These are phyloP conservation scores for Alectura lathami DNA, from an alignment of 2,113 vertebrate genomes.

Conservation along the genomic window DNA sequence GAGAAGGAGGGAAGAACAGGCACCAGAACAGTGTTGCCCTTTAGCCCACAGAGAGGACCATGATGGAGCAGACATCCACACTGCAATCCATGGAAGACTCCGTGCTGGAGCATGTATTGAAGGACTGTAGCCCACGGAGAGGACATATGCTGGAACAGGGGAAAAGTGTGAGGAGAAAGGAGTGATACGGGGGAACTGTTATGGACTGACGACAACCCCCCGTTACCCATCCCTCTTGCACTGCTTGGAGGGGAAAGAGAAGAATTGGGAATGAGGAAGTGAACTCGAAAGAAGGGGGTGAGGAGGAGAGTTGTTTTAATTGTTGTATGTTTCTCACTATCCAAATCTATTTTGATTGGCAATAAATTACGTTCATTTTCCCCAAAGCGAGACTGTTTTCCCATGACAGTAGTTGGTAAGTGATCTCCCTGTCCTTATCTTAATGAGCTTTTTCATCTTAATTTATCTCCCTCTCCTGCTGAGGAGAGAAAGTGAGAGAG, in stretches of 20 bases:
- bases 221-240: not conserved
- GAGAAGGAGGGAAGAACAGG: not conserved
- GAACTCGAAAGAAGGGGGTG: not conserved
- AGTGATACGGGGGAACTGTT: accelerated
- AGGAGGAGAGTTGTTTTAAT: not conserved
- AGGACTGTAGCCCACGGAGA: not conserved
- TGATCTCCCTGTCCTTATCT: not conserved
- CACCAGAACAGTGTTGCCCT: not conserved
- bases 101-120: not conserved
- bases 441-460: not conserved
- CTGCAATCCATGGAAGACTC: not conserved
- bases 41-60: accelerated
- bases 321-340: not conserved
- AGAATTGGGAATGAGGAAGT: not conserved
- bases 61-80: no score
- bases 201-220: not conserved
- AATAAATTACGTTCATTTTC: not conserved
- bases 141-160: not conserved
- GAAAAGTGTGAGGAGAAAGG: not conserved
- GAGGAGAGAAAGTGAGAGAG: not conserved
- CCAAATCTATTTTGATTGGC: not conserved
- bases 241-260: not conserved
- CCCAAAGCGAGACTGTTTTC: not conserved
- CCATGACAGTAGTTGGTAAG: not conserved
- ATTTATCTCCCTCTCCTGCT: not conserved